Percentiles rank a stretch among this genome's conserved stretches.
Conservation (phyloP, 1,140 invertebrate genomes). For the Adelges cooleyi region DNA sequence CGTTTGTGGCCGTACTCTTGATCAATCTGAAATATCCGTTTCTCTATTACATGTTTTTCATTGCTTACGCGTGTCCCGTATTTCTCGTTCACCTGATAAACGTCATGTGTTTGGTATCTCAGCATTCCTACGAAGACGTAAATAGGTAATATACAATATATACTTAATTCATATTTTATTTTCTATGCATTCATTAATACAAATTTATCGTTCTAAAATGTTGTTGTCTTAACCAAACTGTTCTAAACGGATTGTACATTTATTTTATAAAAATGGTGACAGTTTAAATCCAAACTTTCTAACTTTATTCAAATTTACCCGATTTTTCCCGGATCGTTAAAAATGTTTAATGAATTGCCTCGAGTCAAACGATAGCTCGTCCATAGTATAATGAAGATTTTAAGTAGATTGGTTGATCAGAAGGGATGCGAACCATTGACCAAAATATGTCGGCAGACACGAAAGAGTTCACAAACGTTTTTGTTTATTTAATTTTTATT, state of each 20-base stretch:
- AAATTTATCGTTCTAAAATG: background rate
- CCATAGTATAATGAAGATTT: no score
- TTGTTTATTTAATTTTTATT: no score
- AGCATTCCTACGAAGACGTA: slow-evolving; percentile 18
- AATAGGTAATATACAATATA: slow-evolving; percentile 14
- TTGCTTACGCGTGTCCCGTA: slow-evolving; percentile 15
- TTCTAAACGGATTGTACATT: background rate
- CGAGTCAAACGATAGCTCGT: no score
- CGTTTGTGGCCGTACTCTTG: no score
- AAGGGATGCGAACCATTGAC: no score
- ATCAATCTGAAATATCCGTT: slow-evolving; percentile 8
- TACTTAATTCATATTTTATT: background rate
- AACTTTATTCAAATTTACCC: no score
- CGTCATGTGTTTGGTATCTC: slow-evolving; percentile 7
- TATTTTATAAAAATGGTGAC: background rate
- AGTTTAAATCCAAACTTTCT: no score
- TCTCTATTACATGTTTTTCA: slow-evolving; percentile 22
- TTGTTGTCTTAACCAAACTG: background rate
- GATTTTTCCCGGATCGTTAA: no score
- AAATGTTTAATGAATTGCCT: no score
- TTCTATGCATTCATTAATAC: background rate
- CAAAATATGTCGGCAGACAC: no score
- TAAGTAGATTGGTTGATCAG: no score
- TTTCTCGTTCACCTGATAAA: slow-evolving; percentile 16
- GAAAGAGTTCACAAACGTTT: no score